Base-by-base conservation (phyloP, 2,113 vertebrate genomes). In the Coracopsis vasa region DNA sequence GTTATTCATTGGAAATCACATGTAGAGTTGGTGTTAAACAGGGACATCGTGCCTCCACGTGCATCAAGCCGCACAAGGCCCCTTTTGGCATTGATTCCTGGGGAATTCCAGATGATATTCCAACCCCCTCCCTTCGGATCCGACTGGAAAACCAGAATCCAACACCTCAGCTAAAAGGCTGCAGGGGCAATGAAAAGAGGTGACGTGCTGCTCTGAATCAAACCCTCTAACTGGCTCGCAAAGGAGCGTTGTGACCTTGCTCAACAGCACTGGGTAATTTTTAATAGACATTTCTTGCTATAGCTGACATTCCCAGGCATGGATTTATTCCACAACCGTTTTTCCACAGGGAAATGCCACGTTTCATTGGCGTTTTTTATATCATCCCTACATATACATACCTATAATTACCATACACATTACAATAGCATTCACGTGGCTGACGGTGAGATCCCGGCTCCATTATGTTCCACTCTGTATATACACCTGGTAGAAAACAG, bases 221-320 rank as follows among this genome's bases (percentile, higher is more conserved):
- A 95, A 92, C 86, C 86, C 93, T 93, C 82, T 48, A 45, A 62
- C 84, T 27, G 92, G 78, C 92, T 93, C 69, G 23, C 86, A 90
- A 81, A 84, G 88, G 61, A 95, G 70, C 44, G 0, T 75, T 86
- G 83, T 95, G 92, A 96, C 94, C 94, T 95, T 96, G 94, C 95
- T 94, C 72, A 91, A 71, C 88, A 84, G 92, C 88, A 69, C 91
- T 58, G 95, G 88, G 79, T 95, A 90, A 92, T 95, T 91, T 93
- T 95, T 95, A 96, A 96, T 81, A 96, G 94, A 91, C 94, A 60
- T 96, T 93, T 91, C 83, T 92, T 80, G 95, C 95, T 95, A 80
- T 80, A 92, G 58, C 88, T 86, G 91, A 94, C 94, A 94, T 21
- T 95, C 94, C 92, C 80, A 92, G 94, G 73, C 24, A 23, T 64